Conservation (phyloP, 2,113 vertebrate genomes). For the Indicator maculatus region DNA sequence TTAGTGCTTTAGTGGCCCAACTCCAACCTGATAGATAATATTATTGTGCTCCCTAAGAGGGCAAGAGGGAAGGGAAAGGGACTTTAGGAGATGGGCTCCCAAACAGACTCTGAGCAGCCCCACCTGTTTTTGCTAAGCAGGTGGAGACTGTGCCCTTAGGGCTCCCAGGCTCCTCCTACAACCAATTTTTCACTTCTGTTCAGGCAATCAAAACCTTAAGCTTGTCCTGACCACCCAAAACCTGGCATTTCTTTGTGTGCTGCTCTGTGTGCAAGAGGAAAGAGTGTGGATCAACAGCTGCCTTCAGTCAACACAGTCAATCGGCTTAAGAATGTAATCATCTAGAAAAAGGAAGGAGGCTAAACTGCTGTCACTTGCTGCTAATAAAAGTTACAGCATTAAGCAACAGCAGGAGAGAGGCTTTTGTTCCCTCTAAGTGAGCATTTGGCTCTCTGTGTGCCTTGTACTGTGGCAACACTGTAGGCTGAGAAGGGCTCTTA, state of each 20-base stretch:
- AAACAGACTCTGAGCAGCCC: neutral
- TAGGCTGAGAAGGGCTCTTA: neutral
- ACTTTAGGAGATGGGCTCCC: neutral
- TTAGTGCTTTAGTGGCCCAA: neutral
- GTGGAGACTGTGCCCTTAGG: neutral
- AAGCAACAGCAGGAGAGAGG: constrained; percentile 40
- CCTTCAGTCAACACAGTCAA: constrained; percentile 41
- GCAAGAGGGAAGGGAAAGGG: neutral
- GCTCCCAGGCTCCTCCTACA: neutral
- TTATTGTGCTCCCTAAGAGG: too few relatives aligned
- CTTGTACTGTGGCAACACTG: neutral
- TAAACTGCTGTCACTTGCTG: constrained; percentile 30
- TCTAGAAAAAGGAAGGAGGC: constrained; percentile 14
- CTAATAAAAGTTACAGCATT: constrained; percentile 50
- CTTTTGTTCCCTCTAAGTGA: constrained; percentile 40
- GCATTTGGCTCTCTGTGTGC: constrained; percentile 30
- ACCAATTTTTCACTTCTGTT: neutral
- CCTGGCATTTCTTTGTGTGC: neutral
- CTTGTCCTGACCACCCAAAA: neutral
- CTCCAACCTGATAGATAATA: neutral
- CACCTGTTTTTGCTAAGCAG: neutral
- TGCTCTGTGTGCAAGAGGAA: constrained; percentile 43
- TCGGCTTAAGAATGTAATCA: constrained; percentile 60
- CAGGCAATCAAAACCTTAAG: constrained; percentile 14
- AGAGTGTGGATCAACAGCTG: constrained; percentile 54